phyloP scores from a whole-genome alignment of 2,888 invertebrate genomes.

The Clistopyga incitator region DNA sequence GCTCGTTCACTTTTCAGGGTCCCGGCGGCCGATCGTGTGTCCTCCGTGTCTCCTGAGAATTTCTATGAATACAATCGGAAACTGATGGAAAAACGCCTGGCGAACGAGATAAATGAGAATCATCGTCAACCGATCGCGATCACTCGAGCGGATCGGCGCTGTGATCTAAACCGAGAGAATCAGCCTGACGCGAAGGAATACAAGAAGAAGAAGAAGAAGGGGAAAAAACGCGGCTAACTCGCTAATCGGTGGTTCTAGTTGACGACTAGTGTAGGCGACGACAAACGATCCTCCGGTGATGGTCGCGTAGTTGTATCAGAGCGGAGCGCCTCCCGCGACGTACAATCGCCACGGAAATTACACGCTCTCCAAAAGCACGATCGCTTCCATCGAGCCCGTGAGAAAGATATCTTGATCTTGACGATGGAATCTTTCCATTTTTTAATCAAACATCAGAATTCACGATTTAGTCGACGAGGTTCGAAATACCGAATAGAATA shows the following conservation, averaged over 20 bases:
- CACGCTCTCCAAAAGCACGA: conserved; percentile 59
- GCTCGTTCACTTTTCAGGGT: not conserved
- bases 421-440: not conserved
- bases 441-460: not conserved
- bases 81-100: not conserved
- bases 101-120: not conserved
- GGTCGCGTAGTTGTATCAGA: too few relatives aligned
- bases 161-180: conserved; percentile 18
- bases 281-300: too few relatives aligned
- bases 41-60: conserved; percentile 19
- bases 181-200: conserved; percentile 4
- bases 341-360: conserved; percentile 47
- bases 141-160: conserved; percentile 17
- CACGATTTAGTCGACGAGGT: not conserved
- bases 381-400: conserved; percentile 47
- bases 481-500: too few relatives aligned
- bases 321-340: not conserved
- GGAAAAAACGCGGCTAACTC: not conserved
- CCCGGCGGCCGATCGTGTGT: conserved; percentile 1
- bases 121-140: conserved; percentile 9
- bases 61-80: not conserved
- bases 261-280: not conserved
- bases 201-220: too few relatives aligned
- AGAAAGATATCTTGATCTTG: conserved; percentile 39
- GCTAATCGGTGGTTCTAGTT: conserved; percentile 31